A percentile compares a stretch with the other conserved stretches of the same genome.
Evolutionary conservation across 2,888 invertebrate species (phyloP).

Genomic region (Congeria kusceri): DNA sequence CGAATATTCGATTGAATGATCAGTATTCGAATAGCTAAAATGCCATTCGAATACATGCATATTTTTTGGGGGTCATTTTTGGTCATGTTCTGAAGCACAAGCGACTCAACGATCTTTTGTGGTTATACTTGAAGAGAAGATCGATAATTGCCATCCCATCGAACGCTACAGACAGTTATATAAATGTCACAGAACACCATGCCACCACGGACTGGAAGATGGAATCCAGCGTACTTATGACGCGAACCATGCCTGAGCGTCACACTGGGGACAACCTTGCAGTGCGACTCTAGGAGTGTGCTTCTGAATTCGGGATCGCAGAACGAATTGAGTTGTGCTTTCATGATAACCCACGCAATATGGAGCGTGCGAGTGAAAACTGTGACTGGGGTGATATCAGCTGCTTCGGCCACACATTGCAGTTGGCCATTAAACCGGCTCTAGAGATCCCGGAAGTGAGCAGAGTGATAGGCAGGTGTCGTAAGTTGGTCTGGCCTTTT

Average conservation of each 20-base stretch:
- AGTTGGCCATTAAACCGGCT: constrained; percentile 40
- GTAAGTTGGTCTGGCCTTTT: constrained; percentile 45
- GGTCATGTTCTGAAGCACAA: too few species aligned
- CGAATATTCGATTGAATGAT: too few species aligned
- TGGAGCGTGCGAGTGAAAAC: constrained; percentile 23
- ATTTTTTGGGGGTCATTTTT: too few species aligned
- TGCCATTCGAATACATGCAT: too few species aligned
- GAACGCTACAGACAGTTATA: constrained; percentile 26
- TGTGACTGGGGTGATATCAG: constrained; percentile 30
- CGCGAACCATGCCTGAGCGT: constrained; percentile 17
- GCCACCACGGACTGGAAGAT: not conserved
- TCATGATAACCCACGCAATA: constrained; percentile 41
- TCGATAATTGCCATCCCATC: too few species aligned
- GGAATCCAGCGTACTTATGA: constrained; percentile 17
- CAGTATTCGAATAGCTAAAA: too few species aligned
- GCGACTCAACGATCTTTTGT: too few species aligned
- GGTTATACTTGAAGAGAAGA: too few species aligned
- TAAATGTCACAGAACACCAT: constrained; percentile 33
- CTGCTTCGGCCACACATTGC: constrained; percentile 42
- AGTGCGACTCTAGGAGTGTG: constrained; percentile 2
- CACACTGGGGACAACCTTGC: constrained; percentile 16
- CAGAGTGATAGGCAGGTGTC: constrained; percentile 7
- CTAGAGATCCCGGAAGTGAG: constrained; percentile 19
- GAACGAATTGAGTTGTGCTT: constrained; percentile 29
- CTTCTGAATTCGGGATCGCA: constrained; percentile 26